Base-by-base conservation (phyloP, 2,888 invertebrate species). In the Xestia rhomboidea region DNA sequence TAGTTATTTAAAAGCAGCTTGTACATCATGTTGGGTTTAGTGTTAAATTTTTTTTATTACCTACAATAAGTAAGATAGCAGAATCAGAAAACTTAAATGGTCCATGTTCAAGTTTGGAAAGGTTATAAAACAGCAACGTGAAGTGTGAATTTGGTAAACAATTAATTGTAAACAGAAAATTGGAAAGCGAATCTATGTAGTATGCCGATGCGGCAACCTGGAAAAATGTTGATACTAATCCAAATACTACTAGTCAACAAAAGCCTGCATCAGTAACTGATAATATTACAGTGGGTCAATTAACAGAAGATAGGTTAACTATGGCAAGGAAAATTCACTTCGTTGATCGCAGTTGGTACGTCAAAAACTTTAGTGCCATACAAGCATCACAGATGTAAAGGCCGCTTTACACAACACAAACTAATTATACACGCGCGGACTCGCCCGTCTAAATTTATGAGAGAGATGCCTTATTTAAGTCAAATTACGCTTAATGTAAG, bases 401-500 rank as follows among this genome's bases (percentile, higher is more conserved):
- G 27, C 7, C 10, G 11, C 41, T 73, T 81, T 77, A 80, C 83
- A 83, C 54, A 84, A 85, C 83, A 84, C 82, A 80, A 87, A 89
- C 89, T 91, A 91, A 92, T 92, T 92, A 92, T 79, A 82, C 72
- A 82, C 81, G 83, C 73, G 84, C 81, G 82, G 85, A 82, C 82
- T 49, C 68, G 73, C 81, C 74, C 78, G 68, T 83, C 84, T 81
- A 85, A 90, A 92, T 92, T 92, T 93, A 92, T 89, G 92, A 86
- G 90, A 82, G 87, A 90, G 86, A 87, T 87, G 85, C 85, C 88
- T 89, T 89, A 90, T 92, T 92, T 90, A 89, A 89, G 84, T 84
- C 83, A 88, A 91, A 92, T 90, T 89, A 88, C 75, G 83, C 78
- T 82, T 89, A 90, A 90, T 90, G 89, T n/a, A n/a, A 89, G 89